phyloP scores from a whole-genome alignment of 2,888 invertebrate species.

The Dicyrtomina minuta region DNA sequence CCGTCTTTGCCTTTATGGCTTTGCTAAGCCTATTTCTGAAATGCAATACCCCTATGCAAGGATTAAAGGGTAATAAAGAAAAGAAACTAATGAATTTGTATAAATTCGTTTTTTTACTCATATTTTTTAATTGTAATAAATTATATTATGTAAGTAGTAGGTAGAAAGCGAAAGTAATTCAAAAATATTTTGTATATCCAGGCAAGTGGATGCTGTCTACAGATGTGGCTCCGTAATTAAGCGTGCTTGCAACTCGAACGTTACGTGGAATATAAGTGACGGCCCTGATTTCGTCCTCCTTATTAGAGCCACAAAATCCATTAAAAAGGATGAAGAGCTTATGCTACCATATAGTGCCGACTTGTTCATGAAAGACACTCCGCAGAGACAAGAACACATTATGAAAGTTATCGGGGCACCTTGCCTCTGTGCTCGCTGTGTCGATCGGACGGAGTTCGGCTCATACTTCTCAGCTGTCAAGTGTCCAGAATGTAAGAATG shows the following conservation, averaged over 20 bases:
- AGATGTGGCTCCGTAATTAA: background rate
- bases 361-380: conserved; percentile 1
- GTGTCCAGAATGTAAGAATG: conserved; percentile 21
- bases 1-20: conserved; percentile 16
- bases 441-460: conserved; percentile 22
- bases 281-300: conserved; percentile 5
- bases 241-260: conserved; percentile 18
- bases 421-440: conserved; percentile 8
- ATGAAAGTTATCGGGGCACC: background rate
- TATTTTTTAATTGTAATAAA: background rate
- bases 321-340: conserved; percentile 13
- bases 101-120: background rate
- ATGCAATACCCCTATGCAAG: background rate
- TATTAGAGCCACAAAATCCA: conserved; percentile 1
- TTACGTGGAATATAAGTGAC: conserved; percentile 4
- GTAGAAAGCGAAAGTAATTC: background rate
- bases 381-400: conserved; percentile 12
- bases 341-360: background rate
- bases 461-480: conserved; percentile 9
- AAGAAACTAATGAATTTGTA: background rate
- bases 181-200: background rate
- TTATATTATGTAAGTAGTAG: background rate
- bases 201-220: conserved; percentile 12
- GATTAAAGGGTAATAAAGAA: background rate
- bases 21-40: background rate